Conservation (phyloP, 2,888 invertebrate species). For the Xestia sexstrigata region DNA sequence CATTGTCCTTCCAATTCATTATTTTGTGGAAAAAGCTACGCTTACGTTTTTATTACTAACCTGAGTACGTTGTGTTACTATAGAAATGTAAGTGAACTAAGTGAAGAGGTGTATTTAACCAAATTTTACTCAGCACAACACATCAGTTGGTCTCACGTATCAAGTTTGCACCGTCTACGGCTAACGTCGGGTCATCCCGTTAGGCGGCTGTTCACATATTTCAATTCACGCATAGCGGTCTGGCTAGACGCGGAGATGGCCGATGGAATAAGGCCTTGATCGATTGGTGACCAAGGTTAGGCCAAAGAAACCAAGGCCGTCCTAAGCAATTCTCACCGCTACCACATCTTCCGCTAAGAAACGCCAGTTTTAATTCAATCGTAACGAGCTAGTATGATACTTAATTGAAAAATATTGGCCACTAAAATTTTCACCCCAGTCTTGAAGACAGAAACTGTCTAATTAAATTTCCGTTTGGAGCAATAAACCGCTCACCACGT, state of each 20-base stretch:
- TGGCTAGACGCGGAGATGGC: too few species aligned
- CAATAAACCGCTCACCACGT: slow-evolving; percentile 80
- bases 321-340: background rate
- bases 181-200: background rate
- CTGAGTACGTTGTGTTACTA: background rate
- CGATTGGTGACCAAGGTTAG: too few species aligned
- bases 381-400: slow-evolving; percentile 54
- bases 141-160: too few species aligned
- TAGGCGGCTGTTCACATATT: background rate
- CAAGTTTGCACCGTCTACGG: background rate
- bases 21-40: background rate
- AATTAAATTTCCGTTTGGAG: slow-evolving; percentile 80
- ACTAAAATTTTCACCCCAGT: slow-evolving; percentile 72
- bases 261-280: too few species aligned
- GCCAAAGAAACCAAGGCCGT: too few species aligned
- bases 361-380: slow-evolving; percentile 57
- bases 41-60: background rate
- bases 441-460: slow-evolving; percentile 73
- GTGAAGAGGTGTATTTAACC: background rate
- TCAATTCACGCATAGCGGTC: background rate
- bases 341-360: slow-evolving; percentile 38
- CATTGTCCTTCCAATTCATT: background rate
- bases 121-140: background rate
- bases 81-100: background rate
- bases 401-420: slow-evolving; percentile 77